Evolutionary conservation across 1,140 invertebrate genomes (phyloP), one percentile per base, ranked within the genome.

Genomic region (Temnothorax curvispinosus): DNA sequence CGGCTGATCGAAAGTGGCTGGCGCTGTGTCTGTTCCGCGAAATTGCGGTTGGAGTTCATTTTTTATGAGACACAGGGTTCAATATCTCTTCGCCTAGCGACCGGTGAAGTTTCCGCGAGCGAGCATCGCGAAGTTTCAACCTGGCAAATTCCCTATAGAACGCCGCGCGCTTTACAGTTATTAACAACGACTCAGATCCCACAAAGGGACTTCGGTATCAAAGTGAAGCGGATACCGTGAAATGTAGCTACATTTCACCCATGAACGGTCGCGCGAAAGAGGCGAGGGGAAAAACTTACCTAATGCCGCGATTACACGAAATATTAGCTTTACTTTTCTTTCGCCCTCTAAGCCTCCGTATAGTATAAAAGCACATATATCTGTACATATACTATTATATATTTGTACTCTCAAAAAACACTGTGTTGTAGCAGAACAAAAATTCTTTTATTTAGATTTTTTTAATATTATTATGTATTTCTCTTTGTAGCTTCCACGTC

Each of bases 21-120:
- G 47, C n/a, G 35, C 56, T 18, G 44, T 60, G 78, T 15, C 62
- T 15, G 41, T 75, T 75, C 80, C n/a, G 69, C n/a, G 54, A 84
- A 84, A 84, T 84, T 75, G n/a, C 69, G 15, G 54, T 21, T 74
- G 27, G 32, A 84, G 54, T 84, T 9, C 4, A 84, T 84, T 84
- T 84, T 84, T 84, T 75, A 84, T 84, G 80, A 74, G 80, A 82
- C 9, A 50, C 44, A 21, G 56, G 11, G 69, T 75, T 84, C 69
- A 84, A 84, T 84, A 84, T 84, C 80, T 84, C 54, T 32, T 84
- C 13, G 54, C 71, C 56, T 75, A 60, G 11, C 69, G 38, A 75
- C 27, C 44, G 41, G 13, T 27, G 54, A 74, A 74, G 52, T 44
- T 44, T 82, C 13, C 15, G 21, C 35, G 35, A 47, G 21, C 35